These are phyloP conservation scores for Bombus confusus DNA, from an alignment of 1,140 invertebrate genomes.

Conservation along the genomic window DNA sequence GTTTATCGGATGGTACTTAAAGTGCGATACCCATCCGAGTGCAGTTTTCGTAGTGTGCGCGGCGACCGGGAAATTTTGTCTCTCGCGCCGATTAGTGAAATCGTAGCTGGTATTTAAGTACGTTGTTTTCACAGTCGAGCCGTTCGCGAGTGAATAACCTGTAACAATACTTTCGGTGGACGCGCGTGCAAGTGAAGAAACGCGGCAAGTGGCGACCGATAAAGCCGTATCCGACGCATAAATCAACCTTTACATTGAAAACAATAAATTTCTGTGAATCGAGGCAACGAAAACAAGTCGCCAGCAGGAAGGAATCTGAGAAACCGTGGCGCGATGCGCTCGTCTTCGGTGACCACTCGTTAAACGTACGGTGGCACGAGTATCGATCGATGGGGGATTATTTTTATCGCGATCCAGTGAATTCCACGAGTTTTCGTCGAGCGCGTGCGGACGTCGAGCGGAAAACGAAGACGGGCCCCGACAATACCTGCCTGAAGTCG, in stretches of 20 bases:
- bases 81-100: neutral
- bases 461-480: slow-evolving; percentile 24
- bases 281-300: slow-evolving; percentile 26
- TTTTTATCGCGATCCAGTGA: slow-evolving; percentile 22
- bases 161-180: slow-evolving; percentile 2
- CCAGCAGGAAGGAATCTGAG: neutral
- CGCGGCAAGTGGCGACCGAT: slow-evolving; percentile 34
- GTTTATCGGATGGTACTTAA: slow-evolving; percentile 53
- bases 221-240: slow-evolving; percentile 43
- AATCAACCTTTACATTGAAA: slow-evolving; percentile 35
- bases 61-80: neutral
- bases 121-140: neutral
- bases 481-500: neutral
- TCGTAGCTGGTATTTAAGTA: neutral
- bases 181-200: no score
- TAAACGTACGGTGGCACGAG: neutral
- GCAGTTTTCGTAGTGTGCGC: slow-evolving; percentile 30
- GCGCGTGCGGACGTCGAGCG: neutral
- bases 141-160: slow-evolving; percentile 22
- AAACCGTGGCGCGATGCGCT: neutral
- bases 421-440: neutral
- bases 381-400: slow-evolving; percentile 11
- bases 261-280: slow-evolving; percentile 18
- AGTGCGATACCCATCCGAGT: slow-evolving; percentile 47
- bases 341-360: slow-evolving; percentile 3